A percentile compares a stretch with the other conserved stretches of the same genome.
Evolutionary conservation across 2,888 invertebrate species (phyloP).

Genomic region (Drosophila differens): DNA sequence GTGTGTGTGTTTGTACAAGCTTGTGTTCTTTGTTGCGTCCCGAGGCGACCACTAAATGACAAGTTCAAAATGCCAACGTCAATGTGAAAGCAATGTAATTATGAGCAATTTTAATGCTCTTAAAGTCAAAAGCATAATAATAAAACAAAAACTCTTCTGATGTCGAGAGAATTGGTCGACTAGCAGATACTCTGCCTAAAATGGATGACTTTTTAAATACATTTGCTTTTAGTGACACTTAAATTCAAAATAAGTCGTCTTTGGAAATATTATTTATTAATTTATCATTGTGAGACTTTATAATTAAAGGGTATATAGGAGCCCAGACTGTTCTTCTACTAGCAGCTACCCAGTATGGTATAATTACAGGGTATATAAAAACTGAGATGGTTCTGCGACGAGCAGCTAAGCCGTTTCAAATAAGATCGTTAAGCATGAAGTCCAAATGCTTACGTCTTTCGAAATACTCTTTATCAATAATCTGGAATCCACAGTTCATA

Average conservation of each 20-base stretch:
- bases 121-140: slow-evolving; percentile 54
- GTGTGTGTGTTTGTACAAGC: slow-evolving; percentile 40
- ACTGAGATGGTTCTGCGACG: not conserved
- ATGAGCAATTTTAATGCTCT: slow-evolving; percentile 76
- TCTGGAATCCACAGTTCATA: not conserved
- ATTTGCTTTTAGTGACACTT: not conserved
- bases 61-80: slow-evolving; percentile 68
- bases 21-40: slow-evolving; percentile 57
- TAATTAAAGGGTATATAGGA: slow-evolving; percentile 5
- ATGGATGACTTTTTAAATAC: rapidly evolving
- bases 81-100: slow-evolving; percentile 65
- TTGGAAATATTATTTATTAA: not conserved
- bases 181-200: not conserved
- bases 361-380: not conserved
- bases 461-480: not conserved
- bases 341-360: not conserved
- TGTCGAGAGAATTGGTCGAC: not conserved
- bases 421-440: not conserved
- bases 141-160: slow-evolving; percentile 11
- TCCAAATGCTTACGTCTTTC: not conserved
- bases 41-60: slow-evolving; percentile 71
- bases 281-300: no score
- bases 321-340: not conserved
- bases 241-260: not conserved
- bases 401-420: not conserved